Conservation (phyloP, 2,113 vertebrate species). For the Tinamus guttatus region DNA sequence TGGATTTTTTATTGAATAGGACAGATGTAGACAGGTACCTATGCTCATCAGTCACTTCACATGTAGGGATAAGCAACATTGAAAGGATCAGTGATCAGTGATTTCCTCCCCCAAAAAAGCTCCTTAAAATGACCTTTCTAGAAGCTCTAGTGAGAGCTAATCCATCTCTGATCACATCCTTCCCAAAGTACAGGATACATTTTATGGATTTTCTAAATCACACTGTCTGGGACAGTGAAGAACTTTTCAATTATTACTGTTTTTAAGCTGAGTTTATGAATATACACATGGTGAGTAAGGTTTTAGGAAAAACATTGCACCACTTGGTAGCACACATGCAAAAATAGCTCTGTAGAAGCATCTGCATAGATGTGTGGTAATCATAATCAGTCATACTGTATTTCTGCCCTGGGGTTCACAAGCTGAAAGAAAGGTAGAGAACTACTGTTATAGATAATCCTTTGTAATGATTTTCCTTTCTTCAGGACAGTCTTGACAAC, state of each 20-base stretch:
- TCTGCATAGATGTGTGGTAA: background rate
- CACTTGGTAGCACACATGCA: background rate
- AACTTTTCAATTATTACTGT: background rate
- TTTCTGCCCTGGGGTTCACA: conserved; percentile 39
- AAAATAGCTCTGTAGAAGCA: background rate
- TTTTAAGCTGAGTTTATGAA: background rate
- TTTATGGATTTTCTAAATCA: background rate
- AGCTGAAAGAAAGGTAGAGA: conserved; percentile 53
- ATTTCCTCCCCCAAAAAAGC: background rate
- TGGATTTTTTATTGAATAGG: too few relatives aligned
- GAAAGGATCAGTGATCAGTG: background rate
- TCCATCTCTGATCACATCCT: background rate
- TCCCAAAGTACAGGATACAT: background rate
- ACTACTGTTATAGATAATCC: conserved; percentile 56
- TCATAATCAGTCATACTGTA: conserved; percentile 50
- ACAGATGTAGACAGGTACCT: background rate
- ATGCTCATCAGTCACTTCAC: background rate
- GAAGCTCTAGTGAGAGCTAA: background rate
- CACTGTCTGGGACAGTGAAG: background rate
- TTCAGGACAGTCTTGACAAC: conserved; percentile 60
- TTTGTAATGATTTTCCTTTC: conserved; percentile 68
- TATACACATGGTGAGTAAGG: background rate
- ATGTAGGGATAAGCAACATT: background rate
- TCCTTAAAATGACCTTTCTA: background rate
- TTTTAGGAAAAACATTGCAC: background rate